Base-by-base conservation (phyloP, 2,888 invertebrate species). In the Polyploca ridens region DNA sequence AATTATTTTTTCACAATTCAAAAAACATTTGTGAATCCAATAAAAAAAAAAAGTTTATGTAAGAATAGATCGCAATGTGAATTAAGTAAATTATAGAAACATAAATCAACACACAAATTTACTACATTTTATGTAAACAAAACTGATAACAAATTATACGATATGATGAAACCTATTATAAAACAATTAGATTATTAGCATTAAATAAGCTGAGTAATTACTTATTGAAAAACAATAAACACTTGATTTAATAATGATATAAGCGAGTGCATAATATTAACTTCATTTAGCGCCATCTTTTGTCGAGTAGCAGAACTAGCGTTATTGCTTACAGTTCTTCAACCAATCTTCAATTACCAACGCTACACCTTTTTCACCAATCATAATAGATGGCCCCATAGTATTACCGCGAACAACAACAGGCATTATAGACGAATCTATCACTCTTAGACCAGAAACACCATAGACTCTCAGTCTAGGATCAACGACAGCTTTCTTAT, bases 391-490 rank as follows among this genome's bases (percentile, higher is more conserved):
- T 0, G 97, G 96, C 0, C 97, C 98, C 77, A 97, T 97, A 0
- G 97, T 97, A 81, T 98, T 98, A 0, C 96, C 97, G 69, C 97
- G 96, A 0, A 96, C 92, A 38, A 97, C 95, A 0, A 88, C 90
- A 0, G 98, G 98, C 97, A 98, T 98, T 54, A 98, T 96, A 6
- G 97, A 97, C 0, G 97, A 96, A 82, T 97, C 97, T 0, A 96
- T 95, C 0, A 97, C 97, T 63, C 97, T 92, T 0, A 96, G 80
- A 4, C 94, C 87, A 7, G 73, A 63, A 0, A 90, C 64, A 0
- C 97, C 97, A 64, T 96, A 95, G 0, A 97, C 96, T 62, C 91
- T 93, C 5, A 97, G 83, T 65, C 95, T 88, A 0, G 96, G 94
- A 83, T 96, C 96, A 0, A 97, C 96, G 0, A 97, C 97, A 0